Evolutionary conservation across 2,113 vertebrate genomes (phyloP).

Genomic region (Percina caprodes): DNA sequence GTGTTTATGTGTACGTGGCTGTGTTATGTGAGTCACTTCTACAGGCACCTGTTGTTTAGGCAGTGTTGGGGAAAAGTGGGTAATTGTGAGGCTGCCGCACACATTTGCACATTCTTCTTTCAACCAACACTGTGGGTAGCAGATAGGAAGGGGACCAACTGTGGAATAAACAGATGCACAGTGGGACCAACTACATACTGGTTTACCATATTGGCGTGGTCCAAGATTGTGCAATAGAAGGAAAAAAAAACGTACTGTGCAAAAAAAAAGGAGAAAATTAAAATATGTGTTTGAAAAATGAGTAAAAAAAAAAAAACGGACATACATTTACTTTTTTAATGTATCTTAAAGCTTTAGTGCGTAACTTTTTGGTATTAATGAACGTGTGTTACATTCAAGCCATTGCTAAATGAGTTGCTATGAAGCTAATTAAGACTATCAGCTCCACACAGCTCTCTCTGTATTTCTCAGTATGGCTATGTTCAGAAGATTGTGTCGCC

Average conservation of each 20-base stretch:
- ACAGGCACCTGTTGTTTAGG: constrained; percentile 65
- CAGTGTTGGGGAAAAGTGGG: constrained; percentile 32
- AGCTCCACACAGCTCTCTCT: too few species aligned
- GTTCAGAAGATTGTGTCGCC: too few species aligned
- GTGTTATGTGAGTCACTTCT: constrained; percentile 21
- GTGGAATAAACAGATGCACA: constrained; percentile 49
- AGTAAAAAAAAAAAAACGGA: neutral
- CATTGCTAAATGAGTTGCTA: too few species aligned
- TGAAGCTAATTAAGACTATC: too few species aligned
- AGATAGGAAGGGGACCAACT: constrained; percentile 38
- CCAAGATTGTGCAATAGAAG: too few species aligned
- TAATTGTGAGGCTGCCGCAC: constrained; percentile 56
- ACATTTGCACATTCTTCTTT: constrained; percentile 19
- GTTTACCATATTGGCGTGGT: neutral
- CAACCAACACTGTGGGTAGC: constrained; percentile 62
- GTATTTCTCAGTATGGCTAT: too few species aligned
- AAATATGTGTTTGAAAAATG: too few species aligned
- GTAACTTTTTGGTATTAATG: too few species aligned
- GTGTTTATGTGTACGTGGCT: neutral
- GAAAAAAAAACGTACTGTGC: neutral
- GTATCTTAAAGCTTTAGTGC: neutral
- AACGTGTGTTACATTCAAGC: too few species aligned
- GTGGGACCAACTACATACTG: constrained; percentile 42
- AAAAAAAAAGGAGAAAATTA: neutral
- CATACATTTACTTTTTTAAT: neutral